Base-by-base conservation (phyloP, 1,140 invertebrate species). In the Coelopa frigida region DNA sequence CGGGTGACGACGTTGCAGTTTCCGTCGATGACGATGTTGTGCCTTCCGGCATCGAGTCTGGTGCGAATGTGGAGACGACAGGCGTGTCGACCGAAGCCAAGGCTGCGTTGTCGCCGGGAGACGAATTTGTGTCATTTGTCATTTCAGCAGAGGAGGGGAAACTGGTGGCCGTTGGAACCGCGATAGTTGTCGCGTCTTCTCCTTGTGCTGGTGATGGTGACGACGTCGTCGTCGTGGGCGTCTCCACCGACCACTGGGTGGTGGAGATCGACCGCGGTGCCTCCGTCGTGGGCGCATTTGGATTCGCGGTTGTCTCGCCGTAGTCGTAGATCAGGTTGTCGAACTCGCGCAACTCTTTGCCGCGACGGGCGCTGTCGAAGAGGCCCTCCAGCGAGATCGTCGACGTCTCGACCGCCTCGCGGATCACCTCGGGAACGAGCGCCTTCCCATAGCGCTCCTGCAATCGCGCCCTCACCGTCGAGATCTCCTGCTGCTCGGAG, bases 371-470 rank as follows among this genome's bases (percentile, higher is more conserved):
- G 7, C 73, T 73, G 58, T 76, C 74, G 53, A 82, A 82, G 17
- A 82, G 57, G 5, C 72, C 78, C 65, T 82, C 78, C 50, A 82
- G 59, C 22, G 79, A 68, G 48, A 82, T 75, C 5, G 79, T 82
- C 0, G 79, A 80, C 2, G 76, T 74, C 61, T 81, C 75, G 17
- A 71, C 61, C 0, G 52, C 38, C 4, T 52, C 56, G 18, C 52
- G 54, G 32, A 70, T 49, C 0, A 63, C 64, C 32, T 70, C 67
- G 0, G 67, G 61, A 21, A 66, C 24, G 17, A 62, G 40, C 8
- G 62, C 54, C n/a, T 66, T 66, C 22, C 58, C 62, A 20, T 26
- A 52, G n/a, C 62, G 62, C n/a, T 60, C 52, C 3, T 26, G 18
- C n/a, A 52, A 41, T 15, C n/a, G n/a, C n/a, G n/a, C n/a, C n/a